These are phyloP conservation scores for Drosophila bocki DNA, from an alignment of 1,140 invertebrate species.

Conservation along the genomic window DNA sequence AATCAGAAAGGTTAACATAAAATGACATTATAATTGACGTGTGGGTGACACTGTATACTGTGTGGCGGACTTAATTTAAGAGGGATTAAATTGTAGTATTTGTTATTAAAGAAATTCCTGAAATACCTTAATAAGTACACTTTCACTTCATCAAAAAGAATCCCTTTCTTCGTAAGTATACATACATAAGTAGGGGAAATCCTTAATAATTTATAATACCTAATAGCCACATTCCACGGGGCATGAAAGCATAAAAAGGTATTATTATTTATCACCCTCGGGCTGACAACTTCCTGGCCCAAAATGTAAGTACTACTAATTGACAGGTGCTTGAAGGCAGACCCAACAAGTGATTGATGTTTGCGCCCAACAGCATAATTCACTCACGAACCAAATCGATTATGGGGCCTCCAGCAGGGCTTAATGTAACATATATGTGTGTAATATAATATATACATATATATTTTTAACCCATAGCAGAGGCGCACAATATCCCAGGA, in stretches of 20 bases:
- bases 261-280: constrained; percentile 33
- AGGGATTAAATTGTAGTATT: not conserved
- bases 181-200: not conserved
- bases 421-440: constrained; percentile 10
- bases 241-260: constrained; percentile 1
- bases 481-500: not conserved
- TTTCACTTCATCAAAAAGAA: not conserved
- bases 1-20: constrained; percentile 8
- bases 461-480: constrained; percentile 9
- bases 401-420: constrained; percentile 20
- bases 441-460: constrained; percentile 2
- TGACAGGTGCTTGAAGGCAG: constrained; percentile 40
- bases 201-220: not conserved
- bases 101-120: not conserved
- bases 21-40: constrained; percentile 64
- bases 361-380: constrained; percentile 32
- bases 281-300: constrained; percentile 18
- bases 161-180: not conserved
- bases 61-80: not conserved
- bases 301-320: constrained; percentile 37
- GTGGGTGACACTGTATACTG: not conserved
- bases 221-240: not conserved
- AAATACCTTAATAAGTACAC: too few relatives aligned
- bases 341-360: constrained; percentile 47
- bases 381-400: constrained; percentile 47